Conservation (phyloP, 2,888 invertebrate genomes). For the Frankliniella fusca region DNA sequence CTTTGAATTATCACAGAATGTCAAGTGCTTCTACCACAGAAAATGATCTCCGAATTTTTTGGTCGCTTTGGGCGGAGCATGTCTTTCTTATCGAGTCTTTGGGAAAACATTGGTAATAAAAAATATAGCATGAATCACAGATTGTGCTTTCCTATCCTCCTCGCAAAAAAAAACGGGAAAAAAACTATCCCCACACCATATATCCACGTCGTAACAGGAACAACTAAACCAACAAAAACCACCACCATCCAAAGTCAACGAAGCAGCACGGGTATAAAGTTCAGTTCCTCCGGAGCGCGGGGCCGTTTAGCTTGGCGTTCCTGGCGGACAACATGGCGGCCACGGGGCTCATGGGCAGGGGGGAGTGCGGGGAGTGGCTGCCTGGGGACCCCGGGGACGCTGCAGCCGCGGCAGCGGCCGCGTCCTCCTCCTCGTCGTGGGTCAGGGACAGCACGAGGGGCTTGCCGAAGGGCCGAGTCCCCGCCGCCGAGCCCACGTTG, state of each 20-base stretch:
- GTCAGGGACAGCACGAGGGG: constrained; percentile 61
- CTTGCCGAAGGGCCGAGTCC: constrained; percentile 71
- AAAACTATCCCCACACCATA: no score
- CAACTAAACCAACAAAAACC: no score
- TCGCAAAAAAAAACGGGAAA: no score
- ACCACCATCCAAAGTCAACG: no score
- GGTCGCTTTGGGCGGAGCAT: not conserved
- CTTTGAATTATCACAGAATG: constrained; percentile 4
- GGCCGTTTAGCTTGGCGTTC: constrained; percentile 32
- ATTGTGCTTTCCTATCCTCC: constrained; percentile 3
- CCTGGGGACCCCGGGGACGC: not conserved
- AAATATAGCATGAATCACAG: constrained; percentile 19
- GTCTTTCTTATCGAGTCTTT: not conserved
- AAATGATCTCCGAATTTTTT: not conserved
- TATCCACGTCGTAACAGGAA: no score
- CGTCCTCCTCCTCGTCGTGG: constrained; percentile 41
- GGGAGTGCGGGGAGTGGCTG: no score
- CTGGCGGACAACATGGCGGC: not conserved
- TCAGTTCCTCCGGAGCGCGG: constrained; percentile 23
- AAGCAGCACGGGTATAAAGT: not conserved
- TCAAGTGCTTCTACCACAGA: not conserved
- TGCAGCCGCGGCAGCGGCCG: no score
- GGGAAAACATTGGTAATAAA: not conserved
- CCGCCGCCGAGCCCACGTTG: constrained; percentile 49
- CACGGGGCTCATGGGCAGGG: not conserved